Percentiles rank a stretch among this genome's conserved stretches.
Evolutionary conservation across 2,113 vertebrate genomes (phyloP).

Genomic region (Opisthocomus hoazin): DNA sequence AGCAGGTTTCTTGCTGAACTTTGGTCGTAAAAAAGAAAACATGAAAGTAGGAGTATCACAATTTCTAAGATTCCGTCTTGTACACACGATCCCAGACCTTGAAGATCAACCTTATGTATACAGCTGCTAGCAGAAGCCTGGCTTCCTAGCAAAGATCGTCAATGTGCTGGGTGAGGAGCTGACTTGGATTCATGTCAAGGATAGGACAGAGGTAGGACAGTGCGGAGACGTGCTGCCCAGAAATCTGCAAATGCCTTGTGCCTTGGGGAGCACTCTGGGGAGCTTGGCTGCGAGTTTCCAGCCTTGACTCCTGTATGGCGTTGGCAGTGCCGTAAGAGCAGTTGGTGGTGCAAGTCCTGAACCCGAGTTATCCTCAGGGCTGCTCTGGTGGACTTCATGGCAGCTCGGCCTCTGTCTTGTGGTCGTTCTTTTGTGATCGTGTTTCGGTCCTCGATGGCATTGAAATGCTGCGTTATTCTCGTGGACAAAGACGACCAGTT

Average conservation of each 20-base stretch:
- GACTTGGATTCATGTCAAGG: background rate
- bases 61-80: rapidly evolving
- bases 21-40: background rate
- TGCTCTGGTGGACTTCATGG: rapidly evolving
- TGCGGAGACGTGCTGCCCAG: background rate
- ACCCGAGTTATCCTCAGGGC: background rate
- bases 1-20: background rate
- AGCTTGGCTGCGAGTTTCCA: rapidly evolving
- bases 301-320: rapidly evolving
- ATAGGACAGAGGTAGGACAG: background rate
- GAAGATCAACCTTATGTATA: rapidly evolving
- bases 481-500: rapidly evolving
- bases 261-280: rapidly evolving
- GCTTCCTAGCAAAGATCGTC: background rate
- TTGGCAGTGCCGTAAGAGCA: rapidly evolving
- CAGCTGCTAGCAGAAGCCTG: background rate
- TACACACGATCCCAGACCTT: rapidly evolving
- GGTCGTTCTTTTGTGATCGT: rapidly evolving
- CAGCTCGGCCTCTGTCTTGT: background rate
- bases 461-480: rapidly evolving
- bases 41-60: background rate
- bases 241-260: background rate
- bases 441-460: rapidly evolving
- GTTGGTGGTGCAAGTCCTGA: background rate
- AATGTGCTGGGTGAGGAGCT: background rate